These are phyloP conservation scores for Platysteira castanea DNA, from an alignment of 2,113 vertebrate species.

Conservation along the genomic window DNA sequence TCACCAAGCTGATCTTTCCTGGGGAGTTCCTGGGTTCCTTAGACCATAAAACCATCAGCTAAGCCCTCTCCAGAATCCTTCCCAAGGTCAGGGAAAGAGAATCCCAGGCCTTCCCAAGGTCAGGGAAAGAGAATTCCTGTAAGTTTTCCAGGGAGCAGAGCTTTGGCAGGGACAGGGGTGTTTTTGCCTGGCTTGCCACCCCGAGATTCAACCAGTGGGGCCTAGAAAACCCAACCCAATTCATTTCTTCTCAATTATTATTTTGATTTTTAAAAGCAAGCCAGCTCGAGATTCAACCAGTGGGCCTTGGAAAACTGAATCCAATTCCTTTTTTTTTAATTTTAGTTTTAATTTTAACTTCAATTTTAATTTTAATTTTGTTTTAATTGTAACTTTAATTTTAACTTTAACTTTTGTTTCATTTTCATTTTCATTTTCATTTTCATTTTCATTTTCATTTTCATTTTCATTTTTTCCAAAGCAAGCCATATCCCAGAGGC, in stretches of 20 bases:
- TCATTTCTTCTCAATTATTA: neutral
- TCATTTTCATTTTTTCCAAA: neutral
- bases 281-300: neutral
- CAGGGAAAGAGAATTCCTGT: neutral
- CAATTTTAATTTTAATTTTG: no score
- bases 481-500: neutral
- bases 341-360: no score
- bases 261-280: neutral
- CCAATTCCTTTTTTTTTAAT: no score
- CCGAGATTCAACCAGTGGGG: neutral
- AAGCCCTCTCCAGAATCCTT: neutral
- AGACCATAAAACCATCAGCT: neutral
- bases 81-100: neutral
- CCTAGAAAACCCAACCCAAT: neutral
- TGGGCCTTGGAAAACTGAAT: neutral
- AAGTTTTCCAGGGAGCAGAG: neutral
- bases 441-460: no score
- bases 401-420: no score
- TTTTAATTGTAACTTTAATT: no score
- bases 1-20: accelerated
- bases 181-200: neutral
- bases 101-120: neutral
- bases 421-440: no score
- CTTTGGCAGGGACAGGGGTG: neutral
- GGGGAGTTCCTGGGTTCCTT: neutral